These are phyloP conservation scores for Enteromius trimaculatus DNA, from an alignment of 2,797 vertebrate species.

Conservation along the genomic window DNA sequence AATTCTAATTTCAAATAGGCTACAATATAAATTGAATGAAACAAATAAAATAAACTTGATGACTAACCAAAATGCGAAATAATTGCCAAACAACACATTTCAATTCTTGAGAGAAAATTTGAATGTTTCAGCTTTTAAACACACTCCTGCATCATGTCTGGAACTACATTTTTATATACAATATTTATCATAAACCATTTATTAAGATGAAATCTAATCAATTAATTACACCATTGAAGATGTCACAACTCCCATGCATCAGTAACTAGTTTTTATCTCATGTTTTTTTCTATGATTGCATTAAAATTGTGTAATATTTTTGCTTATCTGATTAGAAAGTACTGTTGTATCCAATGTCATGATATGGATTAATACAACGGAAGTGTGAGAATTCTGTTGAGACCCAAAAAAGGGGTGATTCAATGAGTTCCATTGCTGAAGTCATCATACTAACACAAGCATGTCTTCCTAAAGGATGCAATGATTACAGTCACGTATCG, in stretches of 20 bases:
- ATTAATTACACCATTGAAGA: background rate
- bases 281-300: background rate
- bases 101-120: background rate
- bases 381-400: background rate
- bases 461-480: slow-evolving; percentile 12
- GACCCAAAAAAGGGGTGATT: background rate
- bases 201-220: background rate
- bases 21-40: background rate
- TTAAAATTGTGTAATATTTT: background rate
- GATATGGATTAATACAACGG: background rate
- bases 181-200: background rate
- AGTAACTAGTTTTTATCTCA: background rate
- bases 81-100: background rate
- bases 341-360: background rate
- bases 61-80: background rate
- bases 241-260: background rate
- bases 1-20: background rate
- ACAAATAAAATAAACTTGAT: background rate
- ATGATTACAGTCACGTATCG: slow-evolving; percentile 52
- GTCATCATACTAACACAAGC: background rate
- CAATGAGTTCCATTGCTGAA: background rate
- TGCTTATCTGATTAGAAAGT: background rate
- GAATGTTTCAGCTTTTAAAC: background rate
- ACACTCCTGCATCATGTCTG: background rate
- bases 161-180: background rate